A percentile compares a stretch with the other conserved stretches of the same genome.
phyloP scores from a whole-genome alignment of 1,140 invertebrate genomes.

The Andrena cerasifolii region DNA sequence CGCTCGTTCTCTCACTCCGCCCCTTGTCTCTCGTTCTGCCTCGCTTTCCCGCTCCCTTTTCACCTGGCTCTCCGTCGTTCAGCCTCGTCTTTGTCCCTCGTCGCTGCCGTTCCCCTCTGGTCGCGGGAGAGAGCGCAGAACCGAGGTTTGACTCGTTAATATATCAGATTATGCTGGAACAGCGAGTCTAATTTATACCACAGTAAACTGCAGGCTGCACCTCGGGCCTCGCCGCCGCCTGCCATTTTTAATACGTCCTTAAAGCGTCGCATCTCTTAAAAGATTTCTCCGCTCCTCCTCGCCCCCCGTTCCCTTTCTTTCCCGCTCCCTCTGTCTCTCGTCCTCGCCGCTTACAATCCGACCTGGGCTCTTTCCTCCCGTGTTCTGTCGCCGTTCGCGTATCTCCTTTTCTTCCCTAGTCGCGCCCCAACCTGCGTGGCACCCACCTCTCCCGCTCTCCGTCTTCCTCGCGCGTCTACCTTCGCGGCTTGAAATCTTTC shows the following conservation, averaged over 20 bases:
- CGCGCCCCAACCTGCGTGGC: not conserved
- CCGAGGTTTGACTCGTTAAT: slow-evolving; percentile 69
- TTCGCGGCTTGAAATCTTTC: slow-evolving; percentile 28
- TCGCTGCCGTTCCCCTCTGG: not conserved
- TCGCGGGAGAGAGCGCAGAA: not conserved
- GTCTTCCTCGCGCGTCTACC: slow-evolving; percentile 25
- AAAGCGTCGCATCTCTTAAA: slow-evolving; percentile 68
- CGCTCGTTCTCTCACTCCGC: not conserved
- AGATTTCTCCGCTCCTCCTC: slow-evolving; percentile 58
- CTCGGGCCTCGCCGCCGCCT: slow-evolving; percentile 54
- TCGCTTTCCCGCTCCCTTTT: slow-evolving; percentile 5
- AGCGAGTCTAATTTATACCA: slow-evolving; percentile 73
- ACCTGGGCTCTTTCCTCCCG: not conserved
- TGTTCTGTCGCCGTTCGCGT: not conserved
- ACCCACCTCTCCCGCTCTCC: not conserved
- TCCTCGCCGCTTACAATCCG: not conserved
- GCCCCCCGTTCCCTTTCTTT: not conserved
- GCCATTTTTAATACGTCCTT: slow-evolving; percentile 70
- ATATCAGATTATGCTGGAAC: slow-evolving; percentile 74
- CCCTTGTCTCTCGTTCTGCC: not conserved
- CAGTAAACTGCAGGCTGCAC: slow-evolving; percentile 66
- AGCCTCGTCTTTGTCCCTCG: slow-evolving; percentile 24
- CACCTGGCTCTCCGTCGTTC: not conserved
- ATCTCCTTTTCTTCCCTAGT: not conserved
- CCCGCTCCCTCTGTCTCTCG: not conserved